Conservation (phyloP, 2,888 invertebrate genomes). For the Amblyjoppa proteus region DNA sequence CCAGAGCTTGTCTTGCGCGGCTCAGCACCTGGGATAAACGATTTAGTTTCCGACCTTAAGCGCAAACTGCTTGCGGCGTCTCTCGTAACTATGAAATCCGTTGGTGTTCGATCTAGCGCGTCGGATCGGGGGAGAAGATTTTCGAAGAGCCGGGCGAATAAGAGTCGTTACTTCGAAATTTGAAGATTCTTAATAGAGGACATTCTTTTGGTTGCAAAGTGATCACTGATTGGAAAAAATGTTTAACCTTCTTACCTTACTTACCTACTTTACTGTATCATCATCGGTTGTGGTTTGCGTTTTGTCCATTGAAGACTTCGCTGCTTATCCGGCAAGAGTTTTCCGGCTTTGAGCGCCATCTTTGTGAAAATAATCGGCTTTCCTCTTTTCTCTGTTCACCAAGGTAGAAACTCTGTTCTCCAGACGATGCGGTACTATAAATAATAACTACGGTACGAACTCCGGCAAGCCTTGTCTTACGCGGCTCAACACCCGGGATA, state of each 20-base stretch:
- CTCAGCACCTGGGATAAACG: slow-evolving; percentile 6
- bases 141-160: no score
- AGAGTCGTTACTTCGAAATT: no score
- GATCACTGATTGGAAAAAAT: no score
- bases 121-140: no score
- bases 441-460: slow-evolving; percentile 15
- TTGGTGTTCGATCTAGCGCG: not conserved
- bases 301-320: no score
- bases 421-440: not conserved
- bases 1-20: not conserved
- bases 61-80: not conserved
- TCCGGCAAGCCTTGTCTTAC: not conserved
- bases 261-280: no score
- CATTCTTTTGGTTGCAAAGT: no score
- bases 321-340: not conserved
- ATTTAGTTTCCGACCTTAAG: not conserved
- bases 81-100: not conserved
- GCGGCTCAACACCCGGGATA: slow-evolving; percentile 4
- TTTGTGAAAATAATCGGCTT: not conserved
- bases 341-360: not conserved
- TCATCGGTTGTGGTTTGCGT: no score
- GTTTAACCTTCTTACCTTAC: no score
- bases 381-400: not conserved
- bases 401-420: not conserved
- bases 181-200: no score